Evolutionary conservation across 2,888 invertebrate genomes (phyloP).

Genomic region (Ephialtes manifestator): DNA sequence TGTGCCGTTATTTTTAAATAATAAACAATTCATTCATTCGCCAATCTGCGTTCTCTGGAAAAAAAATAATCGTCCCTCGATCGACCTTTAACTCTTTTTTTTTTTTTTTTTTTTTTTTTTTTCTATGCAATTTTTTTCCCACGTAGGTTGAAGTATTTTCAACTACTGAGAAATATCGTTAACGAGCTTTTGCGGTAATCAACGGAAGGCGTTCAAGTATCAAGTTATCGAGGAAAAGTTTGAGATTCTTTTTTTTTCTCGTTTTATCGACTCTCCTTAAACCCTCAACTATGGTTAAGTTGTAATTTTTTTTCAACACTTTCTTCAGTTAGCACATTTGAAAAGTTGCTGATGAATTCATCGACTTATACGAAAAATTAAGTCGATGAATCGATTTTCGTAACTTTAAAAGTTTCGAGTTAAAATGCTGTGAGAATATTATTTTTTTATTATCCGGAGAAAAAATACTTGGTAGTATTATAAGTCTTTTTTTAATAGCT

Average conservation of each 20-base stretch:
- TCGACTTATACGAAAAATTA: no score
- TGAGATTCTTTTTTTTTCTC: background rate
- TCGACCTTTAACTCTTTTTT: constrained; percentile 16
- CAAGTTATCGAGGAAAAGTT: background rate
- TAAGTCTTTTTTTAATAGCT: no score
- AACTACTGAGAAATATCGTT: constrained; percentile 6
- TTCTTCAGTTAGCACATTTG: background rate
- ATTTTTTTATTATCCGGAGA: no score
- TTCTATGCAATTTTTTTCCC: background rate
- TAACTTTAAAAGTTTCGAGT: no score
- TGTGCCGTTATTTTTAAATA: constrained; percentile 34
- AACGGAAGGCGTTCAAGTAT: background rate
- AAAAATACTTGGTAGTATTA: no score
- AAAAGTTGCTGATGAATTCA: no score
- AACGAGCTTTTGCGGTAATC: background rate
- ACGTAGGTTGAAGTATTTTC: background rate
- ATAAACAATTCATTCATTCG: constrained; percentile 22
- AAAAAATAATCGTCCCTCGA: background rate
- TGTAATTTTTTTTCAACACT: background rate
- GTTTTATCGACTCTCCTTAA: background rate
- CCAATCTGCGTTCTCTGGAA: background rate
- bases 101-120: constrained; percentile 8
- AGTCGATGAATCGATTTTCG: no score
- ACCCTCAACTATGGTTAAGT: background rate
- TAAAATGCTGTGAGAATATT: no score